phyloP scores from a whole-genome alignment of 2,797 vertebrate genomes.

The Cossypha heuglini region DNA sequence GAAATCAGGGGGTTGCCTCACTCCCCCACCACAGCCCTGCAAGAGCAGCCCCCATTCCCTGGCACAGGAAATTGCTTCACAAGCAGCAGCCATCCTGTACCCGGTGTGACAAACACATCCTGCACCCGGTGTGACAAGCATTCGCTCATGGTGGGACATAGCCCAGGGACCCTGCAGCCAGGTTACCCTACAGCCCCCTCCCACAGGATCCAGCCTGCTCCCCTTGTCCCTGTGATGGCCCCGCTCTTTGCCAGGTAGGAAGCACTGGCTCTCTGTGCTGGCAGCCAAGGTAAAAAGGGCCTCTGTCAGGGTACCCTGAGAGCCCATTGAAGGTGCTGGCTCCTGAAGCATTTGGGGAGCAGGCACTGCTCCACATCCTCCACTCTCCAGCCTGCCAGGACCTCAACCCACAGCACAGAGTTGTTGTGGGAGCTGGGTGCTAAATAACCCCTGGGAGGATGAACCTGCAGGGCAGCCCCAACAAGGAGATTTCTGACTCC shows the following conservation, averaged over 20 bases:
- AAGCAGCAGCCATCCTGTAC: rapidly evolving
- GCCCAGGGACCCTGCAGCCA: background rate
- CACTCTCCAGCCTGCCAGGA: background rate
- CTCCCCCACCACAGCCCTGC: background rate
- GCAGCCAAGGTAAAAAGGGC: rapidly evolving
- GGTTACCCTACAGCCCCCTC: too few relatives aligned
- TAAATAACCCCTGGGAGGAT: background rate
- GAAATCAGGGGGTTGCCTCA: conserved; percentile 56
- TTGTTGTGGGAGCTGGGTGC: background rate
- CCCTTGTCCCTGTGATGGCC: background rate
- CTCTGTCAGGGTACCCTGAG: background rate
- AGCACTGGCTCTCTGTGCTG: background rate
- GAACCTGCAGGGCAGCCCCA: rapidly evolving
- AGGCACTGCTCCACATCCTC: background rate
- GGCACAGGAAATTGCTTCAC: conserved; percentile 35
- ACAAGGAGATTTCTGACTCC: background rate
- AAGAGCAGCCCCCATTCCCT: background rate
- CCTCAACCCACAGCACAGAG: background rate
- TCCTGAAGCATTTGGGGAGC: background rate
- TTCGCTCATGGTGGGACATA: rapidly evolving
- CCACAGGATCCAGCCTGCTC: rapidly evolving
- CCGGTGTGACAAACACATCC: background rate
- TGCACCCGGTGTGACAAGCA: background rate
- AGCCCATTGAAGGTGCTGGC: rapidly evolving
- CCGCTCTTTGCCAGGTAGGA: background rate